Evolutionary conservation across 2,797 vertebrate genomes (phyloP).

Genomic region (Loris lydekkerianus): DNA sequence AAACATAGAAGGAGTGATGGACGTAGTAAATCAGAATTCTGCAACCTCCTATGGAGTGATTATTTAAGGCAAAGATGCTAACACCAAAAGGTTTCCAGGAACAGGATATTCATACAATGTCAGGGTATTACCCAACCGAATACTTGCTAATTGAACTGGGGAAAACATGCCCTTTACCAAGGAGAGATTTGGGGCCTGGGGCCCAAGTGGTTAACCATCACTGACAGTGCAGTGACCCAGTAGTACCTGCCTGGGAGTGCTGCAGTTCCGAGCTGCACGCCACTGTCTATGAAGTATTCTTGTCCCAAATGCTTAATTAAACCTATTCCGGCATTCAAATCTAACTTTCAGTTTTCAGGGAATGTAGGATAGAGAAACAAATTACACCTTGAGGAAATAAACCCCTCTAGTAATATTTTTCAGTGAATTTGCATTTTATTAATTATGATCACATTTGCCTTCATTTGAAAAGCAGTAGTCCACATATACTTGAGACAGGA

Average conservation of each 20-base stretch:
- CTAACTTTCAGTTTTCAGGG: not conserved
- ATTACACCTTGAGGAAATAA: not conserved
- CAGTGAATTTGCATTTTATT: constrained; percentile 40
- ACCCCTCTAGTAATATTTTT: not conserved
- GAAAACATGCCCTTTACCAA: not conserved
- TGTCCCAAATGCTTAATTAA: not conserved
- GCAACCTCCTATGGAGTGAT: not conserved
- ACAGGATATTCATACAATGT: not conserved
- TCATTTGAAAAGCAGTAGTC: not conserved
- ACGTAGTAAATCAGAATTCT: constrained; percentile 19
- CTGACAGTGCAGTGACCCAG: not conserved
- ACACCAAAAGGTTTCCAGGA: constrained; percentile 10
- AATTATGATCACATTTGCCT: not conserved
- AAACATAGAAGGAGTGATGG: not conserved
- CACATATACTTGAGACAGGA: not conserved
- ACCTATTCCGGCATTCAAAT: not conserved
- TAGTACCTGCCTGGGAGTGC: not conserved
- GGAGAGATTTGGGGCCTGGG: not conserved
- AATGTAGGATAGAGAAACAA: not conserved
- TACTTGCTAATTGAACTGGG: not conserved
- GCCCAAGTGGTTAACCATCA: not conserved
- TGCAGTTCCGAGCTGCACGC: not conserved
- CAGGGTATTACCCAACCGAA: not conserved
- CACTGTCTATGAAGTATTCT: not conserved
- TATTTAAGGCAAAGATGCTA: constrained; percentile 48